Percentiles rank a stretch among this genome's conserved stretches.
These are phyloP conservation scores for Myoxocephalus aenaeus DNA, from an alignment of 2,797 vertebrate species.

Conservation along the genomic window DNA sequence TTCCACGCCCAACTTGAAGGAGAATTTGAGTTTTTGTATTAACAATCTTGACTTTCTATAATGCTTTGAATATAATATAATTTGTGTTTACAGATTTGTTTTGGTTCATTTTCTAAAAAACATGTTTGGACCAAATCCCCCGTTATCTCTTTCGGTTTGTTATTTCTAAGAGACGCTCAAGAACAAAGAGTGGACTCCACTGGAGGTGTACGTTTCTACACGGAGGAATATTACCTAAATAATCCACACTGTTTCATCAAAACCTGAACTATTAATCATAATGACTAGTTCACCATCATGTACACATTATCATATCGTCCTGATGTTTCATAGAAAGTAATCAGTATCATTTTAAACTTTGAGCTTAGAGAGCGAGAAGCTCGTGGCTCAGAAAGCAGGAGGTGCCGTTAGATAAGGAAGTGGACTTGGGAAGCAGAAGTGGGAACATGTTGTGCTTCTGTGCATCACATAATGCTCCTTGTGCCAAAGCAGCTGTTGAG, in stretches of 20 bases:
- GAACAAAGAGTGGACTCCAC: too few species aligned
- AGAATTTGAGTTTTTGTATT: background rate
- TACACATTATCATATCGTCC: background rate
- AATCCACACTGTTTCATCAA: background rate
- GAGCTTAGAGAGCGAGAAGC: background rate
- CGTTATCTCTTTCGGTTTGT: background rate
- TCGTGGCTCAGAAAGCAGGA: constrained; percentile 2
- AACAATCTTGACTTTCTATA: background rate
- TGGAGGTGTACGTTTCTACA: too few species aligned
- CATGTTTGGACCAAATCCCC: background rate
- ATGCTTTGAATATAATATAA: constrained; percentile 1
- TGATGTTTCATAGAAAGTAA: background rate
- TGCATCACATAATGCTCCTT: constrained; percentile 12
- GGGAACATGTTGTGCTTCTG: background rate
- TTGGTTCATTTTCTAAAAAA: background rate
- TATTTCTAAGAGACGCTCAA: background rate
- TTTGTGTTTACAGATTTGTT: background rate
- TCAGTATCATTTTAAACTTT: background rate
- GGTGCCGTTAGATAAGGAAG: background rate
- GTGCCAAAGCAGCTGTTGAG: background rate
- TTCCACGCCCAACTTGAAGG: background rate
- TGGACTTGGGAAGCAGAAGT: constrained; percentile 1
- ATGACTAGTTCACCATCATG: background rate
- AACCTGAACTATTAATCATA: background rate
- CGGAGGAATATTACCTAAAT: too few species aligned